Evolutionary conservation across 2,113 vertebrate genomes (phyloP).

Genomic region (Tachuris rubrigastra): DNA sequence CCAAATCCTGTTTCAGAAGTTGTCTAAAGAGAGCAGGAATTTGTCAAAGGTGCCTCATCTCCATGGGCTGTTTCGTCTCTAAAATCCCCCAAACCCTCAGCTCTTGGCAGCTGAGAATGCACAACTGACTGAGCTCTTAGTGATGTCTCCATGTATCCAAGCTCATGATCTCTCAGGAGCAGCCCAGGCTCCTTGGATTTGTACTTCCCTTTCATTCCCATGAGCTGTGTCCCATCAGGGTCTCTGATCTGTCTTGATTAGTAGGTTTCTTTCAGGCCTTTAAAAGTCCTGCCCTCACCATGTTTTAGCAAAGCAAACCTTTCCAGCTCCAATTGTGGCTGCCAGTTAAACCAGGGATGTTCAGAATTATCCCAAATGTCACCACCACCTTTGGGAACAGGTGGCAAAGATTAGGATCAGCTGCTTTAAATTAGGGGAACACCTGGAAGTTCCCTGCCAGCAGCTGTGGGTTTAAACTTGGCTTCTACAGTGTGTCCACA

Average conservation of each 20-base stretch:
- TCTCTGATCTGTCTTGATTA: background rate
- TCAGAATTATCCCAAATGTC: background rate
- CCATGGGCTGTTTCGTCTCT: background rate
- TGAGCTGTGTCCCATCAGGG: background rate
- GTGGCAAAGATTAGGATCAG: background rate
- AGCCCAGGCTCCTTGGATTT: background rate
- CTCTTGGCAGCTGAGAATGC: background rate
- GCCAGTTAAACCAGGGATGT: background rate
- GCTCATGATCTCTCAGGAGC: background rate
- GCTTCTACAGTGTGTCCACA: background rate
- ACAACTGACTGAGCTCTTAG: background rate
- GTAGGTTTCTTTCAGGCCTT: background rate
- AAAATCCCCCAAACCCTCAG: background rate
- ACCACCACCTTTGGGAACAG: background rate
- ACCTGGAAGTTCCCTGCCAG: background rate
- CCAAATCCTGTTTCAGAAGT: background rate
- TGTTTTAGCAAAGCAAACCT: background rate
- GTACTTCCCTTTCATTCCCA: background rate
- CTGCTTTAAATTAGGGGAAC: background rate
- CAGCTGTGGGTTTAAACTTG: background rate
- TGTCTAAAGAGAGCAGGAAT: too few relatives aligned
- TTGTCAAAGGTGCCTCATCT: background rate
- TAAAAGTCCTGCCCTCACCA: background rate
- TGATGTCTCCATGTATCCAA: rapidly evolving
- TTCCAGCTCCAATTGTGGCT: background rate